Evolutionary conservation across 2,113 vertebrate species (phyloP).

Genomic region (Thomomys bottae): DNA sequence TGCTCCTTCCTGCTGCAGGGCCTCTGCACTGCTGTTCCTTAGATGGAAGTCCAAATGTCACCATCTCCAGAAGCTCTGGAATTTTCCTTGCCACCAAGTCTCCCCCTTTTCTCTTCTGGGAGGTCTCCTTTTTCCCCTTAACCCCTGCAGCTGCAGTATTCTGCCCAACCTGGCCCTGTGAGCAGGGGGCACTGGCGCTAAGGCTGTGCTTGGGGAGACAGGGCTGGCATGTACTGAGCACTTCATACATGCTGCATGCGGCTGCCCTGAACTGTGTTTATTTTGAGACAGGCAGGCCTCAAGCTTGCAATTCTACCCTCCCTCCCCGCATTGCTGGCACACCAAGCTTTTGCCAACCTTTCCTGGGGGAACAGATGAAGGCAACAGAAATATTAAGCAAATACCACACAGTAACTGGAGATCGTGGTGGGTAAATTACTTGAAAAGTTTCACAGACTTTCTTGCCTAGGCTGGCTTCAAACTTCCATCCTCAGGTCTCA

Average conservation of each 20-base stretch:
- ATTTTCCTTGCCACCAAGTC: background rate
- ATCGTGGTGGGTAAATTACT: no score
- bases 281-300: background rate
- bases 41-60: background rate
- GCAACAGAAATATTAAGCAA: background rate
- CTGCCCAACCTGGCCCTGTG: no score
- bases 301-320: background rate
- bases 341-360: background rate
- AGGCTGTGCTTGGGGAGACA: background rate
- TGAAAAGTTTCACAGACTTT: no score
- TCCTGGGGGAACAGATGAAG: accelerated
- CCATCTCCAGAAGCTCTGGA: background rate
- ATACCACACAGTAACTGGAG: background rate
- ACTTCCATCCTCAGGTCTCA: no score
- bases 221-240: background rate
- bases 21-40: background rate
- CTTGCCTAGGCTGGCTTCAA: no score
- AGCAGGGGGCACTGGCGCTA: background rate
- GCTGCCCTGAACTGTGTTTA: background rate
- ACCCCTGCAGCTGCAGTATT: background rate
- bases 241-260: background rate
- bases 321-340: background rate
- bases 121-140: background rate
- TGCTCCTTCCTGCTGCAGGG: background rate
- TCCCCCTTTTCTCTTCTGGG: no score